phyloP scores from a whole-genome alignment of 2,888 invertebrate species.

The Rhamnusium bicolor region DNA sequence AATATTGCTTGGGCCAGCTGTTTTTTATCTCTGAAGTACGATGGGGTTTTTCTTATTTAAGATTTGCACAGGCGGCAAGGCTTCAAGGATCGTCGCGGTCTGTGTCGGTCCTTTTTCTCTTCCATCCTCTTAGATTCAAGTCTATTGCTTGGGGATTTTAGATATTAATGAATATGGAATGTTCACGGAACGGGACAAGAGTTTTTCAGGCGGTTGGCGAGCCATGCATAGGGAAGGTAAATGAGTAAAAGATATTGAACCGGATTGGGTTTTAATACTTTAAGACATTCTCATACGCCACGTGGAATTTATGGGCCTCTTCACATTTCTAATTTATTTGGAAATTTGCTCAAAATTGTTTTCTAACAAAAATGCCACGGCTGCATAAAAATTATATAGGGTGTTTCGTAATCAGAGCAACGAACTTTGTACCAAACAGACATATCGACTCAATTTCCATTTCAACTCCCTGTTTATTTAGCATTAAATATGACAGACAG shows the following conservation, averaged over 20 bases:
- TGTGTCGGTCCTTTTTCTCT: background rate
- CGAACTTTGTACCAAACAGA: no score
- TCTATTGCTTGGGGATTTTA: background rate
- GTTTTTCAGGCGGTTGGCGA: background rate
- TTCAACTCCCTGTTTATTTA: no score
- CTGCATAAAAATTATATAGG: no score
- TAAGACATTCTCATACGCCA: background rate
- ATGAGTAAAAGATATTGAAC: background rate
- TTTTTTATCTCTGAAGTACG: constrained; percentile 59
- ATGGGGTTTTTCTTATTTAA: constrained; percentile 53
- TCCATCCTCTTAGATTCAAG: background rate
- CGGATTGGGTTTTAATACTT: background rate
- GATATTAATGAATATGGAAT: background rate
- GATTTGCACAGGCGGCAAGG: constrained; percentile 46
- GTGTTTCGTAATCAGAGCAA: no score
- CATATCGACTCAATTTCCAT: no score
- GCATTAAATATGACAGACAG: no score
- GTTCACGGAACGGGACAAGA: background rate
- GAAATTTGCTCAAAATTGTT: background rate
- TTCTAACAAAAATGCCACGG: no score
- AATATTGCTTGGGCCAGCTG: constrained; percentile 64
- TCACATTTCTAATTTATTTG: background rate
- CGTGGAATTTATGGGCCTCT: background rate
- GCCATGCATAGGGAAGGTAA: background rate
- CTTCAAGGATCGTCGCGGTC: background rate